Evolutionary conservation across 2,888 invertebrate genomes (phyloP).

Genomic region (Craniophora ligustri): DNA sequence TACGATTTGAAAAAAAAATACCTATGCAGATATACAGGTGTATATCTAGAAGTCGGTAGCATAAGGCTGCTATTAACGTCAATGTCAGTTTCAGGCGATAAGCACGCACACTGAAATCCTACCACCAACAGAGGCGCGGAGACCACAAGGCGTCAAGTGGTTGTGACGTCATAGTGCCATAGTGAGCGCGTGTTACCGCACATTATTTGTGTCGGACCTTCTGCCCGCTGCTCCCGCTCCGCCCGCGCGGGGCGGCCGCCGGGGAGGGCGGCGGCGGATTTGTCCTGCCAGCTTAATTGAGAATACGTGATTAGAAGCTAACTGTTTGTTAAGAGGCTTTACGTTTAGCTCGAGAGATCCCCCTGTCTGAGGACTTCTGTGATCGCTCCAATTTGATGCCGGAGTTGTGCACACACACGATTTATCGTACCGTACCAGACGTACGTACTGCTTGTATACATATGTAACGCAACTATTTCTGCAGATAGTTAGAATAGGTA

Average conservation of each 20-base stretch:
- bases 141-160: too few species aligned
- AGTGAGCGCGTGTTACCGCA: too few species aligned
- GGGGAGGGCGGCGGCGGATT: neutral
- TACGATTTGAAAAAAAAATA: too few species aligned
- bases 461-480: too few species aligned
- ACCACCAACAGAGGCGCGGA: too few species aligned
- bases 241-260: neutral
- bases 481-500: neutral
- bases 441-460: too few species aligned
- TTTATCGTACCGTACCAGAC: neutral
- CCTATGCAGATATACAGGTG: too few species aligned
- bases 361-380: neutral
- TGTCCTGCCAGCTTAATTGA: slow-evolving; percentile 43
- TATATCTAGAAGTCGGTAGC: too few species aligned
- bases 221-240: neutral
- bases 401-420: neutral
- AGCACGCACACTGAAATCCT: too few species aligned
- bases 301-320: slow-evolving; percentile 28
- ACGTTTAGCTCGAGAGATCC: slow-evolving; percentile 7
- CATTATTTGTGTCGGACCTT: neutral
- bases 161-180: too few species aligned
- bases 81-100: too few species aligned
- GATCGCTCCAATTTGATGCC: neutral
- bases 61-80: too few species aligned
- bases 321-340: slow-evolving; percentile 31